Conservation (phyloP, 92 coral and sea anemone species). For the Desmophyllum pertusum region DNA sequence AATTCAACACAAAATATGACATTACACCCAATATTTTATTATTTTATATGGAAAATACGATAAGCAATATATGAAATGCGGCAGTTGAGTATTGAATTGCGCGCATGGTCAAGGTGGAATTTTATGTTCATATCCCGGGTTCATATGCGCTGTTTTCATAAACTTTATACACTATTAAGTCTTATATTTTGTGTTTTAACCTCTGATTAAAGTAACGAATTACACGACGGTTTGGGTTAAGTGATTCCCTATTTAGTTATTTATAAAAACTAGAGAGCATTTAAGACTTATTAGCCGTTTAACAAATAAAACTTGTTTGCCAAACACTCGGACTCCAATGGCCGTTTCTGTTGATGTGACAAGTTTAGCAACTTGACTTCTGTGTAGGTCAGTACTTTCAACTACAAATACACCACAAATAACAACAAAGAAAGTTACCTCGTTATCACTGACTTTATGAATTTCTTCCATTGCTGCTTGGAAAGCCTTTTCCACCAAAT, state of each 20-base stretch:
- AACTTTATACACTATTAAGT: no score
- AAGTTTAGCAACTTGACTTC: conserved; percentile 10
- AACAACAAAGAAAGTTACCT: conserved; percentile 29
- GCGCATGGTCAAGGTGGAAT: no score
- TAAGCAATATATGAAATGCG: no score
- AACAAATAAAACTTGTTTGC: conserved; percentile 27
- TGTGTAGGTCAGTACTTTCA: not conserved
- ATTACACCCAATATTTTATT: no score
- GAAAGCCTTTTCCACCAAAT: conserved; percentile 29
- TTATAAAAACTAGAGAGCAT: not conserved
- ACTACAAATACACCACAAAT: conserved; percentile 20
- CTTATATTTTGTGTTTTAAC: no score
- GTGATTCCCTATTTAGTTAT: not conserved
- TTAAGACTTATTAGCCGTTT: not conserved
- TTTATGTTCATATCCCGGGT: no score
- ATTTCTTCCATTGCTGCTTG: conserved; percentile 41
- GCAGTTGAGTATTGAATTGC: no score
- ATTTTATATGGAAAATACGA: no score
- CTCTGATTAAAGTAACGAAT: no score
- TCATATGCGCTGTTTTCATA: no score
- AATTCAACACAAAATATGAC: no score
- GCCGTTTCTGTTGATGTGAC: conserved; percentile 22
- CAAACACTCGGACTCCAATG: conserved; percentile 21
- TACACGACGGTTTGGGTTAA: no score
- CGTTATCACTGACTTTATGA: not conserved